Conservation (phyloP, 2,113 vertebrate species). For the Pteruthius melanotis region DNA sequence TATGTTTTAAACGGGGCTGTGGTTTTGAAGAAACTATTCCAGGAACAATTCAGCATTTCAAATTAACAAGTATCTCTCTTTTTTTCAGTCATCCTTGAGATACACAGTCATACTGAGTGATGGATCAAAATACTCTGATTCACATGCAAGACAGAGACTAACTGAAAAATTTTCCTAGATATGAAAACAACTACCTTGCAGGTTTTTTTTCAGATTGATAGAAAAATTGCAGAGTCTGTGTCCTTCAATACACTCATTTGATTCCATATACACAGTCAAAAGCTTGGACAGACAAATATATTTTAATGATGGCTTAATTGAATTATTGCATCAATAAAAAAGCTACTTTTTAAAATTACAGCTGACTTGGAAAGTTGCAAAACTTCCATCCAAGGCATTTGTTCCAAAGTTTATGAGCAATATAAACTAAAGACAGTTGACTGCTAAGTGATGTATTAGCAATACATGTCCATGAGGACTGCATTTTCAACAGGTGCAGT, state of each 20-base stretch:
- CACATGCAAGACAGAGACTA: neutral
- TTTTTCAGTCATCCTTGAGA: neutral
- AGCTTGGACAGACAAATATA: neutral
- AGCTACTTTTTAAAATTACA: neutral
- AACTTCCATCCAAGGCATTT: neutral
- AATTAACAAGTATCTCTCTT: neutral
- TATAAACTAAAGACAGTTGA: neutral
- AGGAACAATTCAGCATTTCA: neutral
- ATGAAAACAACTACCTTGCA: neutral
- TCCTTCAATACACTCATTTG: neutral
- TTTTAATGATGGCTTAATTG: neutral
- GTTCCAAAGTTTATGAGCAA: neutral
- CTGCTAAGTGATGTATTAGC: neutral
- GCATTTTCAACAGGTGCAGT: neutral
- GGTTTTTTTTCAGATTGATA: neutral
- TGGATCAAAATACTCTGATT: neutral
- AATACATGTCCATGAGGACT: rapidly evolving
- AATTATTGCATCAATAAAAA: neutral
- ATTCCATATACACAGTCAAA: neutral
- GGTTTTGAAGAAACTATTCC: neutral
- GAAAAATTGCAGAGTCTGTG: neutral
- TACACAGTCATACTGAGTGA: neutral
- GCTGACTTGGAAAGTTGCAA: neutral
- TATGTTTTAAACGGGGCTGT: neutral
- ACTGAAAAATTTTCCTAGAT: neutral